phyloP scores from a whole-genome alignment of 2,888 invertebrate genomes.

The Morpho achilles region DNA sequence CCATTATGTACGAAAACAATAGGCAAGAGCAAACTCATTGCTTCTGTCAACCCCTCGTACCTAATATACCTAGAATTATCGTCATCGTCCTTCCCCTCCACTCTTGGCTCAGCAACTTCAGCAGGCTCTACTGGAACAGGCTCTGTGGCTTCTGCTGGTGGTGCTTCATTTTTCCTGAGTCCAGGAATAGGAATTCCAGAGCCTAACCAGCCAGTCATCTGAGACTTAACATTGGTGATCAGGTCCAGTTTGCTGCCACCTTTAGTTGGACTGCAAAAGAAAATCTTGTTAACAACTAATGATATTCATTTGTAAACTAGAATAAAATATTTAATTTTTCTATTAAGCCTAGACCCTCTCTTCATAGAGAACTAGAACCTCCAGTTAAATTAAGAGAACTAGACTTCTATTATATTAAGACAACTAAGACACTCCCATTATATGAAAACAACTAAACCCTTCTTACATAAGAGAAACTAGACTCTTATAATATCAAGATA shows the following conservation, averaged over 20 bases:
- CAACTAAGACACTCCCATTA: too few relatives aligned
- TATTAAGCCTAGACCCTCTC: too few relatives aligned
- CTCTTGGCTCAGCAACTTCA: conserved; percentile 59
- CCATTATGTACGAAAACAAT: conserved; percentile 26
- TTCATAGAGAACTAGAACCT: too few relatives aligned
- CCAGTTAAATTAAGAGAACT: too few relatives aligned
- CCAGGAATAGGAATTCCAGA: conserved; percentile 88
- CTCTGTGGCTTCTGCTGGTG: conserved; percentile 60
- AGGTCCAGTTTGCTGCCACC: conserved; percentile 87
- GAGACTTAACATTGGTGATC: conserved; percentile 91
- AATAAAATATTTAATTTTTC: too few relatives aligned
- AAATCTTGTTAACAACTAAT: background rate
- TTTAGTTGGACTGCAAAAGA: conserved; percentile 82
- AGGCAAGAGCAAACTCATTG: conserved; percentile 62
- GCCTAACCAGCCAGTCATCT: conserved; percentile 92
- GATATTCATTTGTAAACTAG: too few relatives aligned
- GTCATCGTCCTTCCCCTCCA: conserved; percentile 86
- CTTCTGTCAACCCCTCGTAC: conserved; percentile 81
- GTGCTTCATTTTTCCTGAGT: conserved; percentile 82
- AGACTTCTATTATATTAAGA: too few relatives aligned
- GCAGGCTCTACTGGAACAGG: conserved; percentile 63
- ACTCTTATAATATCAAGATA: too few relatives aligned
- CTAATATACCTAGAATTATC: conserved; percentile 92
- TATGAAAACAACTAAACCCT: too few relatives aligned
- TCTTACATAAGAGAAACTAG: too few relatives aligned